These are phyloP conservation scores for Bubo bubo DNA, from an alignment of 2,113 vertebrate species.

Conservation along the genomic window DNA sequence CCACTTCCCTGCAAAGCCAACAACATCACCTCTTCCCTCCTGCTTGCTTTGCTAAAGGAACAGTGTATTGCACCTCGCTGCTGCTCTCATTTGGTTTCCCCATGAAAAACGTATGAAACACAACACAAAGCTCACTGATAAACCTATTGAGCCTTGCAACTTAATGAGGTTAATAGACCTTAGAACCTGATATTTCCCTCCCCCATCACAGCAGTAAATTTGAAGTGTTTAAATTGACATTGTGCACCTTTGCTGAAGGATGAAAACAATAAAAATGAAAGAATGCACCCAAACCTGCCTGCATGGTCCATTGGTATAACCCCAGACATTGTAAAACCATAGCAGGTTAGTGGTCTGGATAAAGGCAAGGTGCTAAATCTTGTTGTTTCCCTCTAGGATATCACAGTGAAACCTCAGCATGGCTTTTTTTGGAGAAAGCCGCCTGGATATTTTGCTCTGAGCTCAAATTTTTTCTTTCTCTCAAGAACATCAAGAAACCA, in stretches of 20 bases:
- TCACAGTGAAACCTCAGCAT: neutral
- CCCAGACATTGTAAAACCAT: neutral
- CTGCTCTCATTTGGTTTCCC: neutral
- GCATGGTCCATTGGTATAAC: neutral
- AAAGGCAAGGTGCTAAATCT: neutral
- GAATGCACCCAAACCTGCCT: neutral
- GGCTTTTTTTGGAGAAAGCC: neutral
- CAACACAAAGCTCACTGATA: neutral
- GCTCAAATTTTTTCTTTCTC: neutral
- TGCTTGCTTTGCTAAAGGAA: neutral
- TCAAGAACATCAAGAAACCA: neutral
- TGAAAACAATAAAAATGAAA: neutral
- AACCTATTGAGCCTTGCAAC: neutral
- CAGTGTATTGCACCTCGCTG: rapidly evolving
- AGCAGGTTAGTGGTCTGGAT: neutral
- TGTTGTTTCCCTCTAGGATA: neutral
- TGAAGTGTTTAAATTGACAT: neutral
- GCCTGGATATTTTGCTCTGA: neutral
- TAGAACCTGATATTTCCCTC: neutral
- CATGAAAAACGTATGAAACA: rapidly evolving
- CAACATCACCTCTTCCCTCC: neutral
- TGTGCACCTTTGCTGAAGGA: neutral
- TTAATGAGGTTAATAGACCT: neutral
- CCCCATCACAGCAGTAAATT: neutral
- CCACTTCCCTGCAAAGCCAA: neutral